A percentile compares a stretch with the other conserved stretches of the same genome.
Evolutionary conservation across 2,113 vertebrate species (phyloP).

Genomic region (Casuarius casuarius): DNA sequence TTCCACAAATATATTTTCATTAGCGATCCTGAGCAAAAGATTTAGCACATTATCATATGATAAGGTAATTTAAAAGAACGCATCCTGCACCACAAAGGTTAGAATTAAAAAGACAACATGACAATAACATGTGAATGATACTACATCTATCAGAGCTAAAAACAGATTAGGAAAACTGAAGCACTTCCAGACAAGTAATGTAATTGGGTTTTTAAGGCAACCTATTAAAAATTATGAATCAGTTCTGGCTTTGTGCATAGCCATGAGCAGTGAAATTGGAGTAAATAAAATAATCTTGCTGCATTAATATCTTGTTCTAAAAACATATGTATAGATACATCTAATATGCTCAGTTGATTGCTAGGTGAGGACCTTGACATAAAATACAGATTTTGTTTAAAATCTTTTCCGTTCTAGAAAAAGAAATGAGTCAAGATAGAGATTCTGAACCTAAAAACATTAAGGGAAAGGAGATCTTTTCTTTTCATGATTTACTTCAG

Average conservation of each 20-base stretch:
- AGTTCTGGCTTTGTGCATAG: not conserved
- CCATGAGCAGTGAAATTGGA: conserved; percentile 35
- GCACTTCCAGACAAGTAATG: not conserved
- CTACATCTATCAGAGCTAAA: not conserved
- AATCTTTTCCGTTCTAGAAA: not conserved
- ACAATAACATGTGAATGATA: not conserved
- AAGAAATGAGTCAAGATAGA: not conserved
- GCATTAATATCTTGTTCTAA: not conserved
- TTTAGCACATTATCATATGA: not conserved
- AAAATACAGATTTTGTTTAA: not conserved
- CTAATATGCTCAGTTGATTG: not conserved
- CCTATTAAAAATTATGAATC: not conserved
- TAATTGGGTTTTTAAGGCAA: not conserved
- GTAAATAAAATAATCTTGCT: not conserved
- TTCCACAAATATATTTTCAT: conserved; percentile 26
- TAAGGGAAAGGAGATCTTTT: not conserved
- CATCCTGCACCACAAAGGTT: not conserved
- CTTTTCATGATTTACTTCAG: not conserved
- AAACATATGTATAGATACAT: not conserved
- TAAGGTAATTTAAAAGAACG: conserved; percentile 31
- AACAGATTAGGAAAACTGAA: not conserved
- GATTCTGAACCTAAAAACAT: fast-evolving
- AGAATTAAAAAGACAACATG: not conserved
- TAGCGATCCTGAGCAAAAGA: not conserved
- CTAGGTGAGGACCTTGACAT: not conserved